Conservation (phyloP, 2,797 vertebrate genomes). For the Coregonus suidteri region DNA sequence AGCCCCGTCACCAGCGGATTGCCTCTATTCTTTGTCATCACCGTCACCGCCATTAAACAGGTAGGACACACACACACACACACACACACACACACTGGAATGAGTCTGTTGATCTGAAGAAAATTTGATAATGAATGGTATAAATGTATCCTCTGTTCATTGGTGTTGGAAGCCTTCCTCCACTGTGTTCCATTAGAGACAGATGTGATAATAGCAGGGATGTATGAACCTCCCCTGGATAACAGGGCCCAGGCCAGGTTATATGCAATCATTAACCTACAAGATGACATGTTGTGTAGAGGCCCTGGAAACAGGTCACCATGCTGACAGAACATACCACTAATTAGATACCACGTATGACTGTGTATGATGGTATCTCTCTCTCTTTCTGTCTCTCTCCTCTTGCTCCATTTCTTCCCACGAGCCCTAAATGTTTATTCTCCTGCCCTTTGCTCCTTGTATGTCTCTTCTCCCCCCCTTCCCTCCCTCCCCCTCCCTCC, state of each 20-base stretch:
- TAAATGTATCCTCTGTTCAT: no score
- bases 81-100: background rate
- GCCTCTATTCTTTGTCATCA: slow-evolving; percentile 98
- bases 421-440: background rate
- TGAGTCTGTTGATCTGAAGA: no score
- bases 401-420: slow-evolving; percentile 1
- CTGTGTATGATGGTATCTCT: background rate
- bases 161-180: background rate
- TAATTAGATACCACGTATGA: background rate
- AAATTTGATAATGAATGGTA: no score
- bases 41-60: slow-evolving; percentile 86
- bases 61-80: background rate
- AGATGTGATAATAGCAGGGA: no score
- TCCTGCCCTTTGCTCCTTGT: slow-evolving; percentile 31
- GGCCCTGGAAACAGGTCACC: background rate
- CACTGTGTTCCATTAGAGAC: background rate
- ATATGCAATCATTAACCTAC: background rate
- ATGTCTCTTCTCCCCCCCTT: no score
- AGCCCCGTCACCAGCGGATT: slow-evolving; percentile 98
- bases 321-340: background rate
- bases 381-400: slow-evolving; percentile 9
- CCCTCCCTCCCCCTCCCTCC: background rate
- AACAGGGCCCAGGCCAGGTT: background rate
- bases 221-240: background rate
- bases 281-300: background rate